phyloP scores from a whole-genome alignment of 2,797 vertebrate species.

The Phoebastria nigripes region DNA sequence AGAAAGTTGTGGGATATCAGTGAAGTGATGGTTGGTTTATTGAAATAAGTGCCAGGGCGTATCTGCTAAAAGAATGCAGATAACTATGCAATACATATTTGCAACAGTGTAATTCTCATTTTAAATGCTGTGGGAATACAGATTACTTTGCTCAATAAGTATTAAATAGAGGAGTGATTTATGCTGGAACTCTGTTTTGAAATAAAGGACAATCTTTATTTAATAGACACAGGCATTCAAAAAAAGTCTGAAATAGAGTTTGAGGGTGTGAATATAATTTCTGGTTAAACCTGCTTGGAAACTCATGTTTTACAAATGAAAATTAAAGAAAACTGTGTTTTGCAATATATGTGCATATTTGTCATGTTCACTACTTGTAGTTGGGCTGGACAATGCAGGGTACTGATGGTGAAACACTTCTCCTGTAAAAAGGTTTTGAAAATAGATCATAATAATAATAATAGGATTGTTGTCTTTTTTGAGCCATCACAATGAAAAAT shows the following conservation, averaged over 20 bases:
- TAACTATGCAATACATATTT: neutral
- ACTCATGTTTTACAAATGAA: neutral
- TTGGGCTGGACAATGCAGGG: neutral
- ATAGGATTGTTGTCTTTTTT: neutral
- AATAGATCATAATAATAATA: neutral
- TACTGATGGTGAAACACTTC: neutral
- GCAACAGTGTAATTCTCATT: neutral
- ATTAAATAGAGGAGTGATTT: neutral
- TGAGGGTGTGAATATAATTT: constrained; percentile 2
- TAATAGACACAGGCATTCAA: neutral
- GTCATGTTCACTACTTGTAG: neutral
- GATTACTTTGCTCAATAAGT: neutral
- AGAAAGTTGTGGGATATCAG: constrained; percentile 93
- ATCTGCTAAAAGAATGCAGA: neutral
- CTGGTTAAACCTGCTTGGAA: neutral
- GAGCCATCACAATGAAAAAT: neutral
- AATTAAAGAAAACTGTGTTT: neutral
- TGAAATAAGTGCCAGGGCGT: constrained; percentile 70
- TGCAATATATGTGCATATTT: neutral
- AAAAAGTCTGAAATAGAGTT: neutral
- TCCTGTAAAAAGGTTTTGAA: neutral
- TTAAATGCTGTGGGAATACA: neutral
- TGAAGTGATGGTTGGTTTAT: constrained; percentile 90
- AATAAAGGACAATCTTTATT: neutral
- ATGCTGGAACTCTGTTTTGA: neutral